Evolutionary conservation across 2,797 vertebrate species (phyloP).

Genomic region (Argyrosomus regius): DNA sequence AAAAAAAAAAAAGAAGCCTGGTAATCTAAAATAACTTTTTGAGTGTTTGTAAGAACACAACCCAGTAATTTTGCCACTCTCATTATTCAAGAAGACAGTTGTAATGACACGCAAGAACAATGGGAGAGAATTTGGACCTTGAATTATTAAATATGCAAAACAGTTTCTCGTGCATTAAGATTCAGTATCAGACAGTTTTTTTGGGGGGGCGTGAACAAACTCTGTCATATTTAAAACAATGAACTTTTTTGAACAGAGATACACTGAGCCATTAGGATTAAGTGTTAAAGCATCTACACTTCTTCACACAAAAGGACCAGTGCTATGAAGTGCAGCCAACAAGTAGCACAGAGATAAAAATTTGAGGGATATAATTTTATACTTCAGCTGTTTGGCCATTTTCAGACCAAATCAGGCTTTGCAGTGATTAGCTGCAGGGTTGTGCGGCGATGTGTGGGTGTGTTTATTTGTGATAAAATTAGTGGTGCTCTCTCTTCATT

Average conservation of each 20-base stretch:
- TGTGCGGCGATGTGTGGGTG: no score
- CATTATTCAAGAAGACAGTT: conserved; percentile 28
- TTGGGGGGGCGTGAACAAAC: not conserved
- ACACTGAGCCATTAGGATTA: conserved; percentile 24
- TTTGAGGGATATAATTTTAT: not conserved
- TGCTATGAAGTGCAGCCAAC: not conserved
- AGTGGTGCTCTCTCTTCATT: no score
- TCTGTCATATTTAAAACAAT: not conserved
- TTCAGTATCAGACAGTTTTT: not conserved
- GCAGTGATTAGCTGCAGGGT: no score
- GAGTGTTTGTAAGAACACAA: conserved; percentile 29
- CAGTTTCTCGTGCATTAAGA: not conserved
- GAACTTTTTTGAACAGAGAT: not conserved
- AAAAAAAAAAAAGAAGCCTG: not conserved
- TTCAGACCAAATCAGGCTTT: no score
- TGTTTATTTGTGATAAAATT: no score
- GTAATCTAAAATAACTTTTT: conserved; percentile 20
- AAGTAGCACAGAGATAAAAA: not conserved
- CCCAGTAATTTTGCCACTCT: conserved; percentile 18
- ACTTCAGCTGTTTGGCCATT: not conserved
- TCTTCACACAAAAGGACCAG: conserved; percentile 2
- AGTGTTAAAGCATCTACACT: conserved; percentile 22
- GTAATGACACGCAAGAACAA: conserved; percentile 34
- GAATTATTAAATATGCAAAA: conserved; percentile 21
- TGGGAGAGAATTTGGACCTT: not conserved